A percentile compares a stretch with the other conserved stretches of the same genome.
phyloP scores from a whole-genome alignment of 2,888 invertebrate genomes.

The Chloromyia formosa region DNA sequence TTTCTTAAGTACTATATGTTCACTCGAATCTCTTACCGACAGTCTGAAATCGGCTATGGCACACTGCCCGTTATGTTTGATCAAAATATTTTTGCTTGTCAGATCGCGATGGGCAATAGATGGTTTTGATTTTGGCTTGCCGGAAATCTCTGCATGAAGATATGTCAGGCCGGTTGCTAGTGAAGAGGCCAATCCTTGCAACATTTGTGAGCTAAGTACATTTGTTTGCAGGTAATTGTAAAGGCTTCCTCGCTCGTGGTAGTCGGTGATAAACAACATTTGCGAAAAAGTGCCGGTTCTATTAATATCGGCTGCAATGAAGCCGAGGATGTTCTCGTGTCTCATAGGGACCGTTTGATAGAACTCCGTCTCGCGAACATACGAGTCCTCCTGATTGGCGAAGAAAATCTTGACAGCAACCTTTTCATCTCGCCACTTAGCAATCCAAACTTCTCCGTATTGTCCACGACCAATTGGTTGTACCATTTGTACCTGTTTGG shows the following conservation, averaged over 20 bases:
- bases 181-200: conserved; percentile 72
- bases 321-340: conserved; percentile 95
- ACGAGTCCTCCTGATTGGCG: conserved; percentile 91
- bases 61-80: conserved; percentile 86
- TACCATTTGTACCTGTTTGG: conserved; percentile 89
- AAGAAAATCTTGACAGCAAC: conserved; percentile 93
- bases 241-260: conserved; percentile 88
- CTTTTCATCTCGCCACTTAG: conserved; percentile 85
- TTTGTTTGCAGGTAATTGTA: conserved; percentile 86
- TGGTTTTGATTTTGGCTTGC: conserved; percentile 83
- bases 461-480: conserved; percentile 87
- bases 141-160: conserved; percentile 90
- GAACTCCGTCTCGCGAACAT: conserved; percentile 89
- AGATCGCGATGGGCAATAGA: conserved; percentile 93
- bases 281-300: conserved; percentile 94
- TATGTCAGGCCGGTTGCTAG: conserved; percentile 83
- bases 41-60: conserved; percentile 94
- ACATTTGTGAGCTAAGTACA: conserved; percentile 70
- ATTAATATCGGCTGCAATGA: conserved; percentile 94
- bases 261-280: conserved; percentile 93
- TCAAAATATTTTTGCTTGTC: conserved; percentile 92
- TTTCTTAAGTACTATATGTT: conserved; percentile 58
- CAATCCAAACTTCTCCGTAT: conserved; percentile 93
- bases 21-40: conserved; percentile 85
- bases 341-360: conserved; percentile 94